Evolutionary conservation across 2,797 vertebrate species (phyloP), one percentile per base, ranked within the genome.

Genomic region (Coregonus suidteri): DNA sequence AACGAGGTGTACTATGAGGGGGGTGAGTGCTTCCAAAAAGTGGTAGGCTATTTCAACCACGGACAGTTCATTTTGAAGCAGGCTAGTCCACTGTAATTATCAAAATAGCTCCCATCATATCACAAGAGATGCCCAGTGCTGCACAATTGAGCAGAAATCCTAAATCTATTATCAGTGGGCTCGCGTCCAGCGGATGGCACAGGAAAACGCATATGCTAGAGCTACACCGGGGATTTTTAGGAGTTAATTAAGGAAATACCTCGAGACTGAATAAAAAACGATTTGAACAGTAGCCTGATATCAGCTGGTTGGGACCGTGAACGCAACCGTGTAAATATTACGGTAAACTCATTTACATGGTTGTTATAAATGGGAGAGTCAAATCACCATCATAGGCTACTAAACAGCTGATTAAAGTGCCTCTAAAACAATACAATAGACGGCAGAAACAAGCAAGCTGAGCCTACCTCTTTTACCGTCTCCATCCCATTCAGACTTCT

Each of bases 391-490:
- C 20, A 65, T 11, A 30, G 65, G 30, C 4, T 34, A 34, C 66
- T 16, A 6, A 5, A 68, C 65, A 34, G 30, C 15, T 30, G 25
- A 34, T 67, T 34, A 34, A 67, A 30, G 31, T 68, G 31, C 6
- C 5, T 68, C 31, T 68, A 18, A 35, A 34, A 68, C 74, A 56
- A 1, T 25, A 16, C 20, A 64, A 64, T 25, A 9, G 25, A 25
- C 59, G 20, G 25, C 7, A n/a, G 5, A 71, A 15, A 73, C 30
- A 54, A 65, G 62, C 73, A n/a, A 73, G 52, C 56, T 56, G 74
- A 82, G 76, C 91, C 67, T 91, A 93, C 93, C 93, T 90, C 82
- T 73, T 76, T 76, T 81, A 37, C 81, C 34, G 87, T 74, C 84
- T 89, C 85, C 92, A 91, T 92, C 88, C 88, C 73, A 82, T 87